Evolutionary conservation across 2,113 vertebrate genomes (phyloP), one percentile per base, ranked within the genome.

Genomic region (Thamnophis sirtalis): DNA sequence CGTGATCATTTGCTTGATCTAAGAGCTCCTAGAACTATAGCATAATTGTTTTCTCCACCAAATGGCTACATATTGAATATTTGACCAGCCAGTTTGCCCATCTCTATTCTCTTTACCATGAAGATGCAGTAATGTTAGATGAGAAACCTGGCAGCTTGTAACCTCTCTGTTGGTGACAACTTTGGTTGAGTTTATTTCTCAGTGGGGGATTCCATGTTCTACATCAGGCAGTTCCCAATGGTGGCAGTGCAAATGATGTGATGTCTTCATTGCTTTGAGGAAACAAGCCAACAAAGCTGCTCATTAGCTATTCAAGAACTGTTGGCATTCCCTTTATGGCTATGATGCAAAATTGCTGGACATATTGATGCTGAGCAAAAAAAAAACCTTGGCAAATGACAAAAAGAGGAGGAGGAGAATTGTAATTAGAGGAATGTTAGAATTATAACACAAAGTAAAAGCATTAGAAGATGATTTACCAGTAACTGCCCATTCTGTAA

Each of bases 231-330:
- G 86, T 94, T 94, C 58, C 86, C 26, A 43, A 87, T 33, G 94
- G 91, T 92, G 87, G 94, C 87, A 88, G 91, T 91, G 88, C 50
- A 94, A 89, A 91, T 86, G 86, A 92, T 54, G 26, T 95, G 95
- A 97, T 96, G 92, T 96, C 96, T 97, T 97, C 84, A 96, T 97
- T 95, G 94, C 73, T 22, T 90, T 89, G 54, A 93, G 91, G 93
- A 95, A 94, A 93, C 73, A 90, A 95, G 95, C 93, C 95, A 96
- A 94, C 87, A 93, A 54, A 48, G 89, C 94, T 93, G 91, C 93
- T 54, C 38, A 89, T 22, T 88, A 93, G 5, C 93, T 93, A 93
- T 84, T 93, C 58, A 87, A 55, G 80, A 56, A 26, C n/a, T 92
- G 54, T 26, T 96, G 96, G 96, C 96, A 96, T 93, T 90, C 90